Evolutionary conservation across 2,888 invertebrate genomes (phyloP).

Genomic region (Apotomis turbidana): DNA sequence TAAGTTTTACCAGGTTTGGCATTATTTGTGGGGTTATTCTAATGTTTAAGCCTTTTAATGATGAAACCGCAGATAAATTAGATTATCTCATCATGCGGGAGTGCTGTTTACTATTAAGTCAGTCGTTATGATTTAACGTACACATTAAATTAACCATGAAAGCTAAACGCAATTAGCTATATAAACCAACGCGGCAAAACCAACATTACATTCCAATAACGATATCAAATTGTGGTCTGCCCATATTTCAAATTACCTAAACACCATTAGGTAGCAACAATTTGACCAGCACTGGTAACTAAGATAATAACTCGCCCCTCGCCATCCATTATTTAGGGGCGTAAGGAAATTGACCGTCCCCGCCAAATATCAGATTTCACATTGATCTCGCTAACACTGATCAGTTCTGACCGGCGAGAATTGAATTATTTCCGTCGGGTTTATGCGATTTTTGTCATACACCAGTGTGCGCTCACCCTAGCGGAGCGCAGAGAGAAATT

Average conservation of each 20-base stretch:
- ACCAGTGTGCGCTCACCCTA: conserved; percentile 53
- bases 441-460: conserved; percentile 77
- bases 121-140: conserved; percentile 4
- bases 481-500: conserved; percentile 60
- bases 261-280: conserved; percentile 17
- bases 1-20: too few species aligned
- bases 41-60: too few species aligned
- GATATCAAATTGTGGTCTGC: conserved; percentile 18
- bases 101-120: neutral
- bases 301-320: conserved; percentile 70
- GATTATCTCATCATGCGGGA: neutral
- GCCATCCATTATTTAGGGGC: conserved; percentile 67
- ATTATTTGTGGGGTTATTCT: too few species aligned
- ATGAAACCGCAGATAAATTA: neutral
- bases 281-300: conserved; percentile 51
- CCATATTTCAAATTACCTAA: conserved; percentile 39
- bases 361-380: conserved; percentile 81
- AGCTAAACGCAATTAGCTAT: conserved; percentile 15
- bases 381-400: conserved; percentile 79
- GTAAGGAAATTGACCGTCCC: conserved; percentile 76
- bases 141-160: conserved; percentile 1
- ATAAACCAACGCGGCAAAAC: conserved; percentile 15
- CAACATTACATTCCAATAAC: conserved; percentile 21
- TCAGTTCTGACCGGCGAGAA: conserved; percentile 77
- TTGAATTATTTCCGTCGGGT: conserved; percentile 80